These are phyloP conservation scores for Exephanes ischioxanthus DNA, from an alignment of 2,888 invertebrate genomes.

Conservation along the genomic window DNA sequence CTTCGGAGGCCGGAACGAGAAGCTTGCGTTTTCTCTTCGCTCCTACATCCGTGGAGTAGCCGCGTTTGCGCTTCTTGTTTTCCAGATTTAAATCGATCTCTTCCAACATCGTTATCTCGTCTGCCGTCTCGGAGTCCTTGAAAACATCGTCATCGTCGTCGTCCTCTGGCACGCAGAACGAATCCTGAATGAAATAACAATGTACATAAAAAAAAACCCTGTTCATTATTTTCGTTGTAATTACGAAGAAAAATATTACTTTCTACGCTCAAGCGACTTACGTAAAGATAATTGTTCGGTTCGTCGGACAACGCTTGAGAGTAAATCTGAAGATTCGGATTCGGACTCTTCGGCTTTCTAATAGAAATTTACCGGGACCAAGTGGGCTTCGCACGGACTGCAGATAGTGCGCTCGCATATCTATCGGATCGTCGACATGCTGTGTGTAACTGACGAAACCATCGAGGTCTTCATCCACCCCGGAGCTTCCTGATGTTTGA, in stretches of 20 bases:
- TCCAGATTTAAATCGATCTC: slow-evolving; percentile 68
- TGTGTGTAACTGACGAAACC: too few relatives aligned
- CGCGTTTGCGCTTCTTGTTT: slow-evolving; percentile 71
- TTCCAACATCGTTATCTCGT: slow-evolving; percentile 72
- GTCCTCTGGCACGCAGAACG: slow-evolving; percentile 77
- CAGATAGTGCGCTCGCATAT: slow-evolving; percentile 89
- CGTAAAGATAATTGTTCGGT: slow-evolving; percentile 77
- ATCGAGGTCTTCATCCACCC: too few relatives aligned
- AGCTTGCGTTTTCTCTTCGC: slow-evolving; percentile 64
- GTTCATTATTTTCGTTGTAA: background rate
- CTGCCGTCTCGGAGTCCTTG: slow-evolving; percentile 32
- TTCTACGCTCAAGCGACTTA: slow-evolving; percentile 68
- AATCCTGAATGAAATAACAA: slow-evolving; percentile 74
- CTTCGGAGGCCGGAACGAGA: slow-evolving; percentile 26
- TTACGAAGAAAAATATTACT: background rate
- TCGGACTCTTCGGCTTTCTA: slow-evolving; percentile 59
- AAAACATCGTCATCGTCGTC: slow-evolving; percentile 62
- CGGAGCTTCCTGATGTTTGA: too few relatives aligned
- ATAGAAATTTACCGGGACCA: slow-evolving; percentile 72
- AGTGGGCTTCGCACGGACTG: slow-evolving; percentile 87
- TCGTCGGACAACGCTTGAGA: slow-evolving; percentile 74
- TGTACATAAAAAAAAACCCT: slow-evolving; percentile 17
- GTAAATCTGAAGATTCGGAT: slow-evolving; percentile 68
- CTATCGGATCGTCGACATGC: too few relatives aligned
- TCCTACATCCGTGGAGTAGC: slow-evolving; percentile 37